Evolutionary conservation across 2,113 vertebrate genomes (phyloP), one percentile per base, ranked within the genome.

Genomic region (Illadopsis cleaveri): DNA sequence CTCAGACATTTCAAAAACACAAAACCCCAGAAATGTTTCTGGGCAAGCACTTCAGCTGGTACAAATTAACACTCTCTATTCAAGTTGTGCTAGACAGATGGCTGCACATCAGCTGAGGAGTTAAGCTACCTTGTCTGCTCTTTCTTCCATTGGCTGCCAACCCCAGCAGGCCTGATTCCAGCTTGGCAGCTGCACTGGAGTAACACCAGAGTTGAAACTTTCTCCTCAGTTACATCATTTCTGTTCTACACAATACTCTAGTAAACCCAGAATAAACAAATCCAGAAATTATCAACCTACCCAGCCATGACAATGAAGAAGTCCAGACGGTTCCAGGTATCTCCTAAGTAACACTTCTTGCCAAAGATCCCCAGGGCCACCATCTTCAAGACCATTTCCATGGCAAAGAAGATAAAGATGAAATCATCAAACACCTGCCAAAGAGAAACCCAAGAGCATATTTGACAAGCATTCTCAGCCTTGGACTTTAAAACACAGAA

Each of bases 351-450:
- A 97, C 99, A 99, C 80, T 99, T 99, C 50, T 98, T 99, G 33
- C 99, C 99, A 45, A 99, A 99, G 91, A 99, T 99, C n/a, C 99
- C 99, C 96, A 99, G 94, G 64, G 99, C 99, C 75, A 99, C 98
- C 99, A 99, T 99, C 97, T 99, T 99, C 85, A 99, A 97, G 66
- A 99, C 98, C 99, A 99, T 99, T 98, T 99, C 99, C 98, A 99
- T 98, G 6, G 99, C 99, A 68, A 99, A 99, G 98, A 99, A 98
- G 93, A 98, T 97, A 47, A 98, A 98, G 94, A 98, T 99, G 94
- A 98, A 98, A 93, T 98, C 98, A 60, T 98, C 98, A 79, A 98
- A 98, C 51, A 98, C 98, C 98, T 97, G 97, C 31, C 94, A 93
- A 85, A 89, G n/a, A 92, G 56, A 93, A 90, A 87, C 20, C 25